These are phyloP conservation scores for Lepus timidus DNA, from an alignment of 2,113 vertebrate species.

Conservation along the genomic window DNA sequence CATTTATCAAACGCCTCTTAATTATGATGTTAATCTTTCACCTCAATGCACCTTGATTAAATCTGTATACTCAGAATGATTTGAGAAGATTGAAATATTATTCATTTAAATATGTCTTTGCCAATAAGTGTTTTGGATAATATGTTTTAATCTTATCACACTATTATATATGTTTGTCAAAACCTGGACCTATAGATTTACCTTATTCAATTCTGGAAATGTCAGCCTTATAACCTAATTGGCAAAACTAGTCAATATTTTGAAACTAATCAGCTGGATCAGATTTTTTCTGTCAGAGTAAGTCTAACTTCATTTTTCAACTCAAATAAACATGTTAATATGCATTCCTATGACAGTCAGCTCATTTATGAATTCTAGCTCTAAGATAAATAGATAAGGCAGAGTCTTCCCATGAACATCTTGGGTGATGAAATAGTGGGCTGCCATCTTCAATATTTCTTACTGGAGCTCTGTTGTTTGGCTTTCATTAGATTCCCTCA, in stretches of 20 bases:
- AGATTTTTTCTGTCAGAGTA: constrained; percentile 73
- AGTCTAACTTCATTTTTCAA: constrained; percentile 77
- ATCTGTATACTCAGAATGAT: constrained; percentile 5
- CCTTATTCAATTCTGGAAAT: constrained; percentile 74
- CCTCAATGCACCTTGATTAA: constrained; percentile 49
- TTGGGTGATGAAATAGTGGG: constrained; percentile 2
- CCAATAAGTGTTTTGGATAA: constrained; percentile 65
- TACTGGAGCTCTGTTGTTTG: constrained; percentile 2
- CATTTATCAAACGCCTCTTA: constrained; percentile 9
- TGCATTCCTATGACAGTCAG: constrained; percentile 46
- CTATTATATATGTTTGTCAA: constrained; percentile 77
- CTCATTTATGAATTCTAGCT: constrained; percentile 66
- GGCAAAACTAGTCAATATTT: constrained; percentile 76
- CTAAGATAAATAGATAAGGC: constrained; percentile 46
- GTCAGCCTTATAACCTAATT: constrained; percentile 72
- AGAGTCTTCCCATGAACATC: constrained; percentile 10
- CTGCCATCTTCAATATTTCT: constrained; percentile 68
- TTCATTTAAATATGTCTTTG: constrained; percentile 67
- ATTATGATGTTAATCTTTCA: constrained; percentile 56
- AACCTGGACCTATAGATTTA: constrained; percentile 69
- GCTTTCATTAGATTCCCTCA: constrained; percentile 22
- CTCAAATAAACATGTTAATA: constrained; percentile 75
- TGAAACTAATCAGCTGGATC: constrained; percentile 70
- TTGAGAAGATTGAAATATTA: constrained; percentile 63
- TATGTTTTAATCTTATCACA: constrained; percentile 69